Conservation (phyloP, 1,140 invertebrate genomes). For the Sinella curviseta region DNA sequence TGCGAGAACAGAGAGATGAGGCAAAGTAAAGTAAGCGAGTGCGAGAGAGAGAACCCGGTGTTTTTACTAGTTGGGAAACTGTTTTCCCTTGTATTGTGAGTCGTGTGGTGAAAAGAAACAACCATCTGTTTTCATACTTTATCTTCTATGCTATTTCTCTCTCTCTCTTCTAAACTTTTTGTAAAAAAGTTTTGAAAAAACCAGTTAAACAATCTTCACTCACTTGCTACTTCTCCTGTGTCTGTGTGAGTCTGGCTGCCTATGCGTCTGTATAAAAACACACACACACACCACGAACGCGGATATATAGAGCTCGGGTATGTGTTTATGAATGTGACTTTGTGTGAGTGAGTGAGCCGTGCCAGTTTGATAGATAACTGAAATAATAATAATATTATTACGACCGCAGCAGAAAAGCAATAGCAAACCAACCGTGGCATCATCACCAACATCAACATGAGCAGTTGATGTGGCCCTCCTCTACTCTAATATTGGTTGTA, state of each 20-base stretch:
- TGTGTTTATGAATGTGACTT: not conserved
- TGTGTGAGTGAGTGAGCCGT: constrained; percentile 10
- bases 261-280: too few species aligned
- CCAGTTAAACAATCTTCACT: constrained; percentile 22
- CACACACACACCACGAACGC: too few species aligned
- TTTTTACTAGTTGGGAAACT: constrained; percentile 39
- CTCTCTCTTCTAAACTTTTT: constrained; percentile 9
- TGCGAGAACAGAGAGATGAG: too few species aligned
- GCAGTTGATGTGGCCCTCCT: constrained; percentile 11
- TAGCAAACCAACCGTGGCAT: constrained; percentile 8
- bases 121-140: constrained; percentile 53
- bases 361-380: constrained; percentile 25
- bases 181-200: constrained; percentile 12
- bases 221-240: not conserved
- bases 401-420: not conserved
- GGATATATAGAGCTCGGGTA: too few species aligned
- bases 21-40: too few species aligned
- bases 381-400: constrained; percentile 21
- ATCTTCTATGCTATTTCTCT: constrained; percentile 48
- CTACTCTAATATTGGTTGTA: not conserved
- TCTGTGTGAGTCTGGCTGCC: too few species aligned
- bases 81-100: constrained; percentile 45
- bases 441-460: not conserved
- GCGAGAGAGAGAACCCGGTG: constrained; percentile 34
- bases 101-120: constrained; percentile 52